phyloP scores from a whole-genome alignment of 2,113 vertebrate species.

The Myanophis thanlyinensis region DNA sequence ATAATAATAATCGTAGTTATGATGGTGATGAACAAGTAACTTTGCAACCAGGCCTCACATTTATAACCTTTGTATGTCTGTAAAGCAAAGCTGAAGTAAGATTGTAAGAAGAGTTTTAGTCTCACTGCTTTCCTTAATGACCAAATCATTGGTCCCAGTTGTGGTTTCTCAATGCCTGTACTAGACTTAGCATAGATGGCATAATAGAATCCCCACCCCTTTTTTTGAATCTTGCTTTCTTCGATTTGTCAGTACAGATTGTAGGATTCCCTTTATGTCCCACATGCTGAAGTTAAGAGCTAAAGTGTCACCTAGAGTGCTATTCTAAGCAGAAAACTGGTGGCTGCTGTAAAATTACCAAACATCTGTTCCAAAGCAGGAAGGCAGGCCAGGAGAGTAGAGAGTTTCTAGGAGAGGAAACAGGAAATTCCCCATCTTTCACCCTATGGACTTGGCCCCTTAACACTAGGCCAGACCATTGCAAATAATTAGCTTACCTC shows the following conservation, averaged over 20 bases:
- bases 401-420: neutral
- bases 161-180: neutral
- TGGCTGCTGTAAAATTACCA: neutral
- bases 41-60: neutral
- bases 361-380: neutral
- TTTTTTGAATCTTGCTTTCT: neutral
- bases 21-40: neutral
- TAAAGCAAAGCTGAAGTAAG: neutral
- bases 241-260: neutral
- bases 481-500: neutral
- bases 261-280: neutral
- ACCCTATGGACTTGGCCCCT: neutral
- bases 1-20: neutral
- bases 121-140: neutral
- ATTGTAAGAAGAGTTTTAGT: neutral
- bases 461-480: neutral
- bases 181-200: neutral
- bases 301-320: neutral
- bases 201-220: neutral
- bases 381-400: neutral
- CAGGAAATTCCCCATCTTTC: neutral
- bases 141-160: neutral
- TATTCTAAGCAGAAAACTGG: neutral
- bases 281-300: neutral
- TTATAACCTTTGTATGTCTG: neutral